Evolutionary conservation across 2,797 vertebrate genomes (phyloP).

Genomic region (Phaenicophaeus curvirostris): DNA sequence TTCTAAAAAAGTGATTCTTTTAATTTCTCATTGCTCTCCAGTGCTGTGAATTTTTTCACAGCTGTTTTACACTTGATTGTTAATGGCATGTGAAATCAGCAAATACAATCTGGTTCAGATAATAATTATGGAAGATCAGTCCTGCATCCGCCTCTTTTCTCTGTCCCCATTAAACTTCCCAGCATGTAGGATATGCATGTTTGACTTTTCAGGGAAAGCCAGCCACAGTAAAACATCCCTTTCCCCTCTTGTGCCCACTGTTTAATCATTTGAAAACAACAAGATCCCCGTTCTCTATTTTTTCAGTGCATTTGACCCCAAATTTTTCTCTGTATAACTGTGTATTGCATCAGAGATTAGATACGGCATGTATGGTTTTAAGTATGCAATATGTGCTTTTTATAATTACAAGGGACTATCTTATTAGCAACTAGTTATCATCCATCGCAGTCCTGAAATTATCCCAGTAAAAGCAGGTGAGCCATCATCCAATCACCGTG

Average conservation of each 20-base stretch:
- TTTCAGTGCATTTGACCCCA: background rate
- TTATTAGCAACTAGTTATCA: background rate
- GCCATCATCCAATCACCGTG: accelerated
- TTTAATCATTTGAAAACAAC: background rate
- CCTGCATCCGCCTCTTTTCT: background rate
- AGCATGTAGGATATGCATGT: background rate
- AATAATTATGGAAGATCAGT: conserved; percentile 36
- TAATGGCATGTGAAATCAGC: conserved; percentile 45
- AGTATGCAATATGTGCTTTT: background rate
- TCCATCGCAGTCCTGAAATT: accelerated
- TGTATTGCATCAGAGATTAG: background rate
- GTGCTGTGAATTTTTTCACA: conserved; percentile 34
- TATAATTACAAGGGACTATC: background rate
- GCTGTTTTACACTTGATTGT: conserved; percentile 25
- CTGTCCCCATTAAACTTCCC: background rate
- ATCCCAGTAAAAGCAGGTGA: background rate
- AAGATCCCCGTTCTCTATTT: background rate
- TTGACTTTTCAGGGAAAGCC: background rate
- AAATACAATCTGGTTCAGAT: conserved; percentile 33
- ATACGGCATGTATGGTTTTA: background rate
- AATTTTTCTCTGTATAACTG: background rate
- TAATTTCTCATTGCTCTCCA: conserved; percentile 12
- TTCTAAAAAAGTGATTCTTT: conserved; percentile 43
- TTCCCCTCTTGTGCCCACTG: background rate
- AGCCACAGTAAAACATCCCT: background rate